phyloP scores from a whole-genome alignment of 2,113 vertebrate genomes.

The Ia io region DNA sequence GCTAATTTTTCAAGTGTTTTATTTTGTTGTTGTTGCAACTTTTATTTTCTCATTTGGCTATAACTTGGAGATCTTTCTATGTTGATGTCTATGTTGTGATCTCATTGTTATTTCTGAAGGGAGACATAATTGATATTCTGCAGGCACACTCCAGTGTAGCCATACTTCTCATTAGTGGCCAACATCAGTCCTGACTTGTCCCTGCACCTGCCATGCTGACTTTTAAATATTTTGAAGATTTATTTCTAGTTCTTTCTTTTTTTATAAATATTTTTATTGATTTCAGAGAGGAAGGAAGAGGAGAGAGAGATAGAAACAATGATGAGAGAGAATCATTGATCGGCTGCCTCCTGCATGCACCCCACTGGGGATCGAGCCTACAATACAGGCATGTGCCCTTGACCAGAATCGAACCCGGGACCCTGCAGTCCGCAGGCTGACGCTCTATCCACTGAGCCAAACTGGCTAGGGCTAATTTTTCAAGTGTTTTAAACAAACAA shows the following conservation, averaged over 20 bases:
- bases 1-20: constrained; percentile 69
- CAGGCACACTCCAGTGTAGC: neutral
- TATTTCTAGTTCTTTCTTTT: neutral
- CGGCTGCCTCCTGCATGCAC: too few relatives aligned
- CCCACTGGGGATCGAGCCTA: too few relatives aligned
- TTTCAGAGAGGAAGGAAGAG: too few relatives aligned
- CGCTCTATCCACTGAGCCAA: too few relatives aligned
- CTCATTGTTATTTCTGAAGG: neutral
- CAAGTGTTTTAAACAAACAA: constrained; percentile 72
- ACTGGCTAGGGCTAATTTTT: too few relatives aligned
- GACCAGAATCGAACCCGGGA: too few relatives aligned
- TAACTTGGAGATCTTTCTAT: neutral
- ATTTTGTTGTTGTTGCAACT: neutral
- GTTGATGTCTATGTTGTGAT: neutral
- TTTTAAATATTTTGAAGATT: neutral
- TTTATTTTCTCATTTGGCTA: neutral
- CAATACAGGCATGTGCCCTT: too few relatives aligned
- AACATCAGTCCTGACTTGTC: neutral
- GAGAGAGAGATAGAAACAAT: too few relatives aligned
- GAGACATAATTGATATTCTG: neutral
- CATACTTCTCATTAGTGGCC: neutral
- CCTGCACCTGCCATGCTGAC: neutral
- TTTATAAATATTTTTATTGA: too few relatives aligned
- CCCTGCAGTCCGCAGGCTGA: too few relatives aligned
- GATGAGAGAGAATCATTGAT: too few relatives aligned